Evolutionary conservation across 2,113 vertebrate genomes (phyloP).

Genomic region (Piaya cayana): DNA sequence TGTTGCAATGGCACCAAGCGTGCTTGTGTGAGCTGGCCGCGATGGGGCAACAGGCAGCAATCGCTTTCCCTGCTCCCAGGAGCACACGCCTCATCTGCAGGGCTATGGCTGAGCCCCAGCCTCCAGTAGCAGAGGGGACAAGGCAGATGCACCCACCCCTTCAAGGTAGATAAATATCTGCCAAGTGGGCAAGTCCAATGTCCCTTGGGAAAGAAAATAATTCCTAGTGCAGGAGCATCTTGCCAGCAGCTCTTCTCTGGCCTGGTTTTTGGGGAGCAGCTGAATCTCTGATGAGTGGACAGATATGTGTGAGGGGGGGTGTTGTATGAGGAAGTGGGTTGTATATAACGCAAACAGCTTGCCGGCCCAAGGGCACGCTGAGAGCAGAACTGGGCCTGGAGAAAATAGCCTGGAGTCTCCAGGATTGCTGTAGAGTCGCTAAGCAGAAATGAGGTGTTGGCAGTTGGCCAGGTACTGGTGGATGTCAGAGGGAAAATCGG

Average conservation of each 20-base stretch:
- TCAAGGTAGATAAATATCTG: not conserved
- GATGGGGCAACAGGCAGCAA: not conserved
- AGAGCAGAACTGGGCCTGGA: not conserved
- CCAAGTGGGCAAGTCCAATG: not conserved
- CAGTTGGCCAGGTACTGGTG: not conserved
- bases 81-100: rapidly evolving
- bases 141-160: rapidly evolving
- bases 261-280: not conserved
- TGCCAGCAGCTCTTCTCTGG: not conserved
- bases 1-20: not conserved
- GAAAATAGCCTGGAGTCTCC: not conserved
- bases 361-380: not conserved
- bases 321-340: rapidly evolving
- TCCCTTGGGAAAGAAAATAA: not conserved
- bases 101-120: not conserved
- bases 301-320: not conserved
- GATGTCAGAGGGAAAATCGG: not conserved
- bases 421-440: not conserved
- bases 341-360: not conserved
- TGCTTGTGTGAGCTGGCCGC: not conserved
- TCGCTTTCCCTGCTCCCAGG: not conserved
- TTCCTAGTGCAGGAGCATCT: not conserved
- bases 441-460: not conserved
- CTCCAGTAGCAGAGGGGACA: not conserved
- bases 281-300: not conserved